These are phyloP conservation scores for Ara ararauna DNA, from an alignment of 2,797 vertebrate genomes.

Conservation along the genomic window DNA sequence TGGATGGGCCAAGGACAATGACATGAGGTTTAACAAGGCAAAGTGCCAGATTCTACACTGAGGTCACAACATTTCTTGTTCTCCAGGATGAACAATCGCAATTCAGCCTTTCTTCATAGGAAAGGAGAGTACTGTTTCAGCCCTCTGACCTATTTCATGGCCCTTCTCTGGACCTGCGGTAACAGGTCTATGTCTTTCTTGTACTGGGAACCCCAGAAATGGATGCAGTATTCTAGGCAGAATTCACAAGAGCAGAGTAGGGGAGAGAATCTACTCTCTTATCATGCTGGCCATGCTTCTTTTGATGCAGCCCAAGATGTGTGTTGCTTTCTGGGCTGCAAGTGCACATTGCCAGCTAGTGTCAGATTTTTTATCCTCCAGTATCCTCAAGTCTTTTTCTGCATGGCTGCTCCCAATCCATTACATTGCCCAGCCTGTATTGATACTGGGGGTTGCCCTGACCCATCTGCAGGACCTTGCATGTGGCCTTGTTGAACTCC, in stretches of 20 bases:
- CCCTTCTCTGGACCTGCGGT: rapidly evolving
- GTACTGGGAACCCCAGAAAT: neutral
- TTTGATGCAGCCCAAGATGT: neutral
- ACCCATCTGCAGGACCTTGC: neutral
- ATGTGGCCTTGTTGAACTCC: neutral
- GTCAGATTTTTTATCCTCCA: neutral
- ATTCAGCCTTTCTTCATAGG: neutral
- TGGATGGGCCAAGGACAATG: neutral
- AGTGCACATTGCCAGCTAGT: neutral
- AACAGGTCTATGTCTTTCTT: neutral
- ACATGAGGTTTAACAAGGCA: too few species aligned
- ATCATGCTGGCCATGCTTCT: neutral
- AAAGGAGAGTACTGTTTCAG: neutral
- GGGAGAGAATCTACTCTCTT: neutral
- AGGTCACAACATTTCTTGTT: neutral
- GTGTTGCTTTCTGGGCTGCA: neutral
- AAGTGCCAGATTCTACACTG: neutral
- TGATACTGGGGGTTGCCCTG: neutral
- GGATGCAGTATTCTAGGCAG: neutral
- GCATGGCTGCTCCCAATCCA: neutral
- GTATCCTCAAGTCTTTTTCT: neutral
- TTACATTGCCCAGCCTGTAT: neutral
- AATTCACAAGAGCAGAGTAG: neutral
- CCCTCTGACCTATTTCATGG: neutral
- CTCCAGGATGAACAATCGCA: neutral